Percentiles rank a stretch among this genome's conserved stretches.
These are phyloP conservation scores for Polydrusus cervinus DNA, from an alignment of 2,888 invertebrate species.

Conservation along the genomic window DNA sequence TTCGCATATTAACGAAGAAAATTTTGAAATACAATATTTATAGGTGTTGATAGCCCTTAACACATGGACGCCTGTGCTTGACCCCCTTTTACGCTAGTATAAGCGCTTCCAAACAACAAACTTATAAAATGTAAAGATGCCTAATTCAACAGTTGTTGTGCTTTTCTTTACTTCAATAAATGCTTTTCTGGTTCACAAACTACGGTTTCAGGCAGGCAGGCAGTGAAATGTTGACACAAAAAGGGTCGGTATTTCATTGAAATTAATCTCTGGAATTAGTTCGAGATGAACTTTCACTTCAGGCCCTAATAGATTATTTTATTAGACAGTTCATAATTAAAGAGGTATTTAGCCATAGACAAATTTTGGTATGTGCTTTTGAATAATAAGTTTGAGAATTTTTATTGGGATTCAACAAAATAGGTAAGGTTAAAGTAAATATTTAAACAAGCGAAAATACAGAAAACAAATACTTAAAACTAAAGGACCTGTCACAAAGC, in stretches of 20 bases:
- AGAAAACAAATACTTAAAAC: too few relatives aligned
- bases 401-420: too few relatives aligned
- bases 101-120: too few relatives aligned
- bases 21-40: too few relatives aligned
- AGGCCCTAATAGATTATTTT: background rate
- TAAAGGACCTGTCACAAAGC: too few relatives aligned
- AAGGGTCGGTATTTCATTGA: conserved; percentile 11
- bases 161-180: background rate
- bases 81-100: too few relatives aligned
- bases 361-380: background rate
- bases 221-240: conserved; percentile 6
- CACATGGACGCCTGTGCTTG: too few relatives aligned
- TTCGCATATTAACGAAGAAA: too few relatives aligned
- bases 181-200: background rate
- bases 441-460: too few relatives aligned
- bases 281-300: background rate
- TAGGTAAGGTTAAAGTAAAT: too few relatives aligned
- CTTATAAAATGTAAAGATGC: background rate
- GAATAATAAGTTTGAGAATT: background rate
- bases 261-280: background rate
- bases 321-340: background rate
- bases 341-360: background rate
- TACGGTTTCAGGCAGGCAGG: background rate
- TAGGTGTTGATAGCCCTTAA: too few relatives aligned
- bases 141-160: background rate